phyloP scores from a whole-genome alignment of 2,888 invertebrate species.

The Apodemia duryi region DNA sequence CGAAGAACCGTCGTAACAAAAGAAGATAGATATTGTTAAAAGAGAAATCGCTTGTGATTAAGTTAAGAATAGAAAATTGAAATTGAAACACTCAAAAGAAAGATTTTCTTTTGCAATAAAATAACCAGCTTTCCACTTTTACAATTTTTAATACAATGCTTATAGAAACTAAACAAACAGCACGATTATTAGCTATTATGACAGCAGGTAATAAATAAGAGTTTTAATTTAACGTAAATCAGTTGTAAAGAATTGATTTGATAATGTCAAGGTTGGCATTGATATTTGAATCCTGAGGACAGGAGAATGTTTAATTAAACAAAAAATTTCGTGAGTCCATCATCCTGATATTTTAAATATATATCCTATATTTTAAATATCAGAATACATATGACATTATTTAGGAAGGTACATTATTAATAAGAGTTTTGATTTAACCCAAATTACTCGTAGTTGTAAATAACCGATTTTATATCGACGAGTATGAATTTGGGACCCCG shows the following conservation, averaged over 20 bases:
- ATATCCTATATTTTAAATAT: too few relatives aligned
- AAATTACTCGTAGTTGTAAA: not conserved
- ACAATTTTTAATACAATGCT: constrained; percentile 11
- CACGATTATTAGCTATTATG: not conserved
- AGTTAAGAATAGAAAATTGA: not conserved
- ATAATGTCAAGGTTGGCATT: too few relatives aligned
- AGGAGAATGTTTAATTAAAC: too few relatives aligned
- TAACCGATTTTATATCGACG: too few relatives aligned
- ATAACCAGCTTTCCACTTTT: constrained; percentile 9
- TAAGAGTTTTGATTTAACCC: not conserved
- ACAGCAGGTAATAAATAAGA: not conserved
- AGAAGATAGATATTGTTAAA: not conserved
- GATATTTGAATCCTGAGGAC: too few relatives aligned
- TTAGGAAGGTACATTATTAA: too few relatives aligned
- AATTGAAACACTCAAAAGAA: constrained; percentile 4
- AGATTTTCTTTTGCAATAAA: not conserved
- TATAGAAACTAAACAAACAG: constrained; percentile 9
- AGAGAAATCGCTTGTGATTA: not conserved
- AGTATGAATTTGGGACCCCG: too few relatives aligned
- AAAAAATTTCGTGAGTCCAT: too few relatives aligned
- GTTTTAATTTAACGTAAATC: not conserved
- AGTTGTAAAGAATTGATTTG: not conserved
- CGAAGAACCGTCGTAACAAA: not conserved
- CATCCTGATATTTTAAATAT: too few relatives aligned
- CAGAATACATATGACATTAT: too few relatives aligned